phyloP scores from a whole-genome alignment of 2,888 invertebrate species.

The Lacanobia wlatinum region DNA sequence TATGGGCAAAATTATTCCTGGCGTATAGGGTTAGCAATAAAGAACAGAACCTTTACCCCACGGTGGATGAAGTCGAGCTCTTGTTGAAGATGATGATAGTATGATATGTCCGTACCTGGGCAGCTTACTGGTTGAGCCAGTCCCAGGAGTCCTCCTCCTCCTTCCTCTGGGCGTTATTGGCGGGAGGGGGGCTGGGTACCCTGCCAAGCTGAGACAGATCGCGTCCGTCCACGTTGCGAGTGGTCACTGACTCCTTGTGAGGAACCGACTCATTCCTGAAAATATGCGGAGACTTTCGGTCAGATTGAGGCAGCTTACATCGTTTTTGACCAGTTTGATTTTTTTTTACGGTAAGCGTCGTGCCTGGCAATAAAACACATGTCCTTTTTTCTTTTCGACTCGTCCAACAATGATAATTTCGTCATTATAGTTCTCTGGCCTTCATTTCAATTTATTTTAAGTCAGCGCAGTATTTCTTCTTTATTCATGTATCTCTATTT shows the following conservation, averaged over 20 bases:
- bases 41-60: too few relatives aligned
- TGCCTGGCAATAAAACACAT: too few relatives aligned
- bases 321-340: not conserved
- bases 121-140: constrained; percentile 85
- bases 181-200: constrained; percentile 82
- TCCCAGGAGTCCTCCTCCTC: constrained; percentile 84
- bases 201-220: constrained; percentile 83
- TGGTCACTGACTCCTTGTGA: constrained; percentile 82
- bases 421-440: not conserved
- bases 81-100: not conserved
- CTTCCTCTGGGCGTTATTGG: constrained; percentile 79
- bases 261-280: constrained; percentile 84
- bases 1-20: too few relatives aligned
- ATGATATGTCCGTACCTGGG: constrained; percentile 19
- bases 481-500: not conserved
- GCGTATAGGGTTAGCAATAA: too few relatives aligned
- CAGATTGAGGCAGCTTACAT: not conserved
- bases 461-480: not conserved
- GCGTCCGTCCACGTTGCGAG: constrained; percentile 82
- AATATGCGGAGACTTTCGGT: constrained; percentile 7
- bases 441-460: not conserved
- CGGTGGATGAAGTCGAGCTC: too few relatives aligned
- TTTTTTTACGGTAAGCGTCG: too few relatives aligned
- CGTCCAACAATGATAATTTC: not conserved
- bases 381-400: not conserved